These are phyloP conservation scores for Periophthalmus magnuspinnatus DNA, from an alignment of 2,797 vertebrate genomes.

Conservation along the genomic window DNA sequence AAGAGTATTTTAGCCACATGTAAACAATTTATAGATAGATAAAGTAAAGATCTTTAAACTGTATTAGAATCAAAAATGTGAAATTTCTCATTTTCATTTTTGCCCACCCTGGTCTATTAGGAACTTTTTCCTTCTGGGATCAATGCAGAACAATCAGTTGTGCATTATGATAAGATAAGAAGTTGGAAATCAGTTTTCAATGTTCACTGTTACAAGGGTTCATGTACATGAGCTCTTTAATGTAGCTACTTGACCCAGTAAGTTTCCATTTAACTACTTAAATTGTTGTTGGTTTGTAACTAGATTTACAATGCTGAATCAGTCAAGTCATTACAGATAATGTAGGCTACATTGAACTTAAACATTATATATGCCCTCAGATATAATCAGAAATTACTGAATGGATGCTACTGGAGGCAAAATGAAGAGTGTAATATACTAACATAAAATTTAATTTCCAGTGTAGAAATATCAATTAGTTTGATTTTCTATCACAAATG, in stretches of 20 bases:
- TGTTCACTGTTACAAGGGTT: neutral
- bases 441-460: too few species aligned
- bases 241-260: neutral
- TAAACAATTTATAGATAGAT: conserved; percentile 43
- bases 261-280: neutral
- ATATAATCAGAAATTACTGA: too few species aligned
- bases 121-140: neutral
- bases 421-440: too few species aligned
- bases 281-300: neutral
- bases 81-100: conserved; percentile 24
- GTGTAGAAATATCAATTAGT: too few species aligned
- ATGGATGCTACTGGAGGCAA: too few species aligned
- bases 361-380: too few species aligned
- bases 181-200: neutral
- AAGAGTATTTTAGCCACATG: conserved; percentile 41
- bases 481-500: too few species aligned
- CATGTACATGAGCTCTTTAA: neutral
- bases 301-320: neutral
- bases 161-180: neutral
- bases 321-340: neutral
- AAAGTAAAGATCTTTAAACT: conserved; percentile 53
- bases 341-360: neutral
- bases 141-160: neutral
- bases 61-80: conserved; percentile 36
- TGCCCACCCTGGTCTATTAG: neutral